phyloP scores from a whole-genome alignment of 2,888 invertebrate genomes.

The Lithophane semibrunnea region DNA sequence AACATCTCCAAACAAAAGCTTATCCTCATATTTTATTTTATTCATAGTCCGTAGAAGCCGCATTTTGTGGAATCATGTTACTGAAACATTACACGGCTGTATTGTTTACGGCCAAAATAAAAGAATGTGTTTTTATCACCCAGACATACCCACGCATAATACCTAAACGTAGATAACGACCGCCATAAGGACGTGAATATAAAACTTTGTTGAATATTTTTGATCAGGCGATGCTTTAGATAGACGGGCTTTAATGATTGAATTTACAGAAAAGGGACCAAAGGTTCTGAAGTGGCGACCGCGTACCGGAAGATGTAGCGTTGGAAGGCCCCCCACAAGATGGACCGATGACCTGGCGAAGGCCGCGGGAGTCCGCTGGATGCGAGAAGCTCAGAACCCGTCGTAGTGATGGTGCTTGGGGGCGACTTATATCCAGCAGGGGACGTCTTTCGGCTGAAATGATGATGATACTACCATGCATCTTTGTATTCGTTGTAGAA shows the following conservation, averaged over 20 bases:
- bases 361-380: no score
- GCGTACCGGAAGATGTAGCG: no score
- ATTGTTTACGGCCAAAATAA: conserved; percentile 79
- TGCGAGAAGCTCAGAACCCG: no score
- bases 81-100: conserved; percentile 78
- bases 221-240: conserved; percentile 25
- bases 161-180: conserved; percentile 26
- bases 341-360: no score
- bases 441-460: no score
- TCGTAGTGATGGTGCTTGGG: no score
- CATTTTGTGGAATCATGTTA: conserved; percentile 63
- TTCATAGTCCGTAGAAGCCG: conserved; percentile 34
- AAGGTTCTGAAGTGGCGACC: no score
- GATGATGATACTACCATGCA: no score
- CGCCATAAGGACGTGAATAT: conserved; percentile 21
- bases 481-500: background rate
- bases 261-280: no score
- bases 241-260: no score
- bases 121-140: conserved; percentile 77
- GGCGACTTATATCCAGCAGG: no score
- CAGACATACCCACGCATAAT: conserved; percentile 27
- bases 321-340: no score
- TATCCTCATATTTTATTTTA: conserved; percentile 48
- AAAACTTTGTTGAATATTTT: conserved; percentile 47
- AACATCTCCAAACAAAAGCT: conserved; percentile 1